Percentiles rank a stretch among this genome's conserved stretches.
These are phyloP conservation scores for Machaerirhynchus nigripectus DNA, from an alignment of 2,113 vertebrate genomes.

Conservation along the genomic window DNA sequence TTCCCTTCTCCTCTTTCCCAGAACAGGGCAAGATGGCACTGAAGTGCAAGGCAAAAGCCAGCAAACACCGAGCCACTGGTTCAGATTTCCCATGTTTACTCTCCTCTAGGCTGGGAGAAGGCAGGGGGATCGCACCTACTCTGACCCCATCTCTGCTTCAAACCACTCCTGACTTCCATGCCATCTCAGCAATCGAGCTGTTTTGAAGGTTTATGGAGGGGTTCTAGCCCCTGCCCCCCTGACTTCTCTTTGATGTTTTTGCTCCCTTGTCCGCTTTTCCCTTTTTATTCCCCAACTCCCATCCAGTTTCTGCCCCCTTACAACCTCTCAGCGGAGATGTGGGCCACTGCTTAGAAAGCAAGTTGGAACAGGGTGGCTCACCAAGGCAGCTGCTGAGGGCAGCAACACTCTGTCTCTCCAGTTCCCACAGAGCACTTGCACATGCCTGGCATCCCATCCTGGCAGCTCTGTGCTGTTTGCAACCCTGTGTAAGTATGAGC, in stretches of 20 bases:
- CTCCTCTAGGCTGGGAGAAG: neutral
- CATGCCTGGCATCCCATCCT: fast-evolving
- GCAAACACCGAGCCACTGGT: neutral
- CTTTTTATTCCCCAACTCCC: neutral
- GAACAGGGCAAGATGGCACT: neutral
- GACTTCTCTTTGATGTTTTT: neutral
- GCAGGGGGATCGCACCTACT: fast-evolving
- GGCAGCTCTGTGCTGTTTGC: neutral
- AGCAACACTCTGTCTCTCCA: neutral
- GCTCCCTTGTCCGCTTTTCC: neutral
- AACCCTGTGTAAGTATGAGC: fast-evolving
- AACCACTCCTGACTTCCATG: fast-evolving
- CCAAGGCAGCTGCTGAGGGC: neutral
- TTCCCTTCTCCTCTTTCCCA: neutral
- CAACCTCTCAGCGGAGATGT: fast-evolving
- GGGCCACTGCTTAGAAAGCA: fast-evolving
- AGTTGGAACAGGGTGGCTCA: neutral
- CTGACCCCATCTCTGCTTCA: neutral
- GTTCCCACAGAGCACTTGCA: neutral
- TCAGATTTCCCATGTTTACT: neutral
- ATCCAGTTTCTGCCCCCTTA: neutral
- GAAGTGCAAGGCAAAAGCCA: neutral
- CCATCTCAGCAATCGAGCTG: neutral
- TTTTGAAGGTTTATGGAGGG: neutral
- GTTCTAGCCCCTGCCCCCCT: fast-evolving